These are phyloP conservation scores for Barbus barbus DNA, from an alignment of 2,113 vertebrate species.

Conservation along the genomic window DNA sequence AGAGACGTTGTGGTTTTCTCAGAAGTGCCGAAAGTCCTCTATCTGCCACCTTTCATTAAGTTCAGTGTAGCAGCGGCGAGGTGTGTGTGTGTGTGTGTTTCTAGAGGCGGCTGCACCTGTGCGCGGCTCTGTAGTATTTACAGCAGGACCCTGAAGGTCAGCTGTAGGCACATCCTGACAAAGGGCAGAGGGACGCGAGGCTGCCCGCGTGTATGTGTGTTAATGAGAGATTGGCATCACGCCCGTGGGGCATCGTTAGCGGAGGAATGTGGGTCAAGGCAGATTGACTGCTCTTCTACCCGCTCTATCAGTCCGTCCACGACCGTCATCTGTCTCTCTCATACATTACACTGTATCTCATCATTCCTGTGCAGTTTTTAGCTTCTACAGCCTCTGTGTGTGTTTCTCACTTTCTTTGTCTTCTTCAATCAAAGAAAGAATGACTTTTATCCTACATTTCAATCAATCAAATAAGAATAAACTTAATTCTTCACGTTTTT, in stretches of 20 bases:
- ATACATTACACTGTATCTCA: background rate
- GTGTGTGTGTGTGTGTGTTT: slow-evolving; percentile 58
- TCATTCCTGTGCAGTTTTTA: background rate
- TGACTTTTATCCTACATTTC: background rate
- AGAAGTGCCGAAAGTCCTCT: slow-evolving; percentile 58
- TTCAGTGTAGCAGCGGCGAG: slow-evolving; percentile 68
- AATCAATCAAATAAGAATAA: background rate
- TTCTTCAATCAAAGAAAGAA: background rate
- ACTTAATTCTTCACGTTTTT: background rate
- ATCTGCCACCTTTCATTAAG: slow-evolving; percentile 87
- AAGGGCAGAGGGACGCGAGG: slow-evolving; percentile 41
- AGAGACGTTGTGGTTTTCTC: slow-evolving; percentile 6
- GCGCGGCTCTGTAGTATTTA: slow-evolving; percentile 68
- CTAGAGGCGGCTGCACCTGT: slow-evolving; percentile 81
- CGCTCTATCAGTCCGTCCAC: slow-evolving; percentile 61
- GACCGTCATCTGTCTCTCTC: slow-evolving; percentile 32
- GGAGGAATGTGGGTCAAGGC: slow-evolving; percentile 77
- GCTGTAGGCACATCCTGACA: slow-evolving; percentile 58
- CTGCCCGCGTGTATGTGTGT: slow-evolving; percentile 46
- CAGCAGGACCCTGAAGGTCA: slow-evolving; percentile 64
- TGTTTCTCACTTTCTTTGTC: background rate
- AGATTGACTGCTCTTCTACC: slow-evolving; percentile 43
- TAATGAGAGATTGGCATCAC: slow-evolving; percentile 75
- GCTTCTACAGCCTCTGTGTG: background rate
- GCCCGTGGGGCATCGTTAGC: slow-evolving; percentile 79